Evolutionary conservation across 30 jellyfish, hydroid and myxozoan genomes (phyloP).

Genomic region (Turritopsis rubra): DNA sequence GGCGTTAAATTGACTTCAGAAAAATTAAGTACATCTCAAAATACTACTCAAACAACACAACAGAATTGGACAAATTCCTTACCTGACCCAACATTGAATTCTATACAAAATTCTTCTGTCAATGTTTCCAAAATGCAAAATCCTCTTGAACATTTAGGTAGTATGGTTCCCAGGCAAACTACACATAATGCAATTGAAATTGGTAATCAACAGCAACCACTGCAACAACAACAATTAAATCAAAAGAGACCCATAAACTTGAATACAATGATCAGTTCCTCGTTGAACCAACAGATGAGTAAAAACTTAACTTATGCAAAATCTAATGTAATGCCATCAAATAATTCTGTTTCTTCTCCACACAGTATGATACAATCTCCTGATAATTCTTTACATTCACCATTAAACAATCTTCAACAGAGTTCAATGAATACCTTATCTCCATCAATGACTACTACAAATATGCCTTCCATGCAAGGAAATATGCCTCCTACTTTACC

Average conservation of each 20-base stretch:
- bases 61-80: constrained; percentile 2
- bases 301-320: not conserved
- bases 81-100: not conserved
- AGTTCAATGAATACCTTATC: not conserved
- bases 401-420: not conserved
- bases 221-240: not conserved
- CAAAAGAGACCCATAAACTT: constrained; percentile 5
- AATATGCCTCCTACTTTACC: constrained; percentile 20
- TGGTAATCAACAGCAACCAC: not conserved
- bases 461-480: constrained; percentile 1
- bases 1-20: not conserved
- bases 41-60: constrained; percentile 3
- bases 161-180: not conserved
- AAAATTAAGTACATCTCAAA: not conserved
- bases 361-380: constrained; percentile 15
- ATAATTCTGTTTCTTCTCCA: constrained; percentile 12
- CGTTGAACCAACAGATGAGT: not conserved
- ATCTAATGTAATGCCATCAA: not conserved
- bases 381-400: constrained; percentile 7
- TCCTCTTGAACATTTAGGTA: not conserved
- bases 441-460: constrained; percentile 4
- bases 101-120: not conserved
- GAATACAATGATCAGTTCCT: not conserved
- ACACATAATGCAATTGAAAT: not conserved
- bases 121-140: not conserved